Percentiles rank a stretch among this genome's conserved stretches.
Conservation (phyloP, 2,888 invertebrate genomes). For the Caradrina kadenii region DNA sequence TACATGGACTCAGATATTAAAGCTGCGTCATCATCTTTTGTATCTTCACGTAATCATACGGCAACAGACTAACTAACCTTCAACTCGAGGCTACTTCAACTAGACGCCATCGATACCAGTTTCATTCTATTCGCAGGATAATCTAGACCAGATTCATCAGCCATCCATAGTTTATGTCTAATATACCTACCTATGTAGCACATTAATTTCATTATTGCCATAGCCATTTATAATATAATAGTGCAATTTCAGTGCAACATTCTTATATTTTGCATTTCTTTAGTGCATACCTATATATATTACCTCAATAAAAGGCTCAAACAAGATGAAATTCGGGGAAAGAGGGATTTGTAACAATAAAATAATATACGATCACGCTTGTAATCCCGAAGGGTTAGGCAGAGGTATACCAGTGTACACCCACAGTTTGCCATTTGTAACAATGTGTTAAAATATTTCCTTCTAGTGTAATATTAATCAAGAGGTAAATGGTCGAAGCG, state of each 20-base stretch:
- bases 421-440: too few species aligned
- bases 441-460: not conserved
- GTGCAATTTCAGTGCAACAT: constrained; percentile 39
- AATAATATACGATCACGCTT: too few species aligned
- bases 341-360: too few species aligned
- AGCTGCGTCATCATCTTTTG: constrained; percentile 11
- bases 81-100: not conserved
- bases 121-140: not conserved
- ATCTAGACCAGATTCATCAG: not conserved
- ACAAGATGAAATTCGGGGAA: not conserved
- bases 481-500: constrained; percentile 16
- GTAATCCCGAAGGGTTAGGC: too few species aligned
- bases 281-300: not conserved
- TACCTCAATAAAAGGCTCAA: constrained; percentile 1
- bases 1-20: constrained; percentile 58
- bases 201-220: constrained; percentile 4
- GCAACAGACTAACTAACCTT: not conserved
- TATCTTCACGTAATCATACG: not conserved
- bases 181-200: not conserved
- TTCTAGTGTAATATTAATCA: constrained; percentile 23
- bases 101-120: not conserved
- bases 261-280: constrained; percentile 5
- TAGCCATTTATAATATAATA: not conserved
- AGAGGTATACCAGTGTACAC: too few species aligned
- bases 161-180: not conserved